Evolutionary conservation across 2,113 vertebrate species (phyloP).

Genomic region (Chauna torquata): DNA sequence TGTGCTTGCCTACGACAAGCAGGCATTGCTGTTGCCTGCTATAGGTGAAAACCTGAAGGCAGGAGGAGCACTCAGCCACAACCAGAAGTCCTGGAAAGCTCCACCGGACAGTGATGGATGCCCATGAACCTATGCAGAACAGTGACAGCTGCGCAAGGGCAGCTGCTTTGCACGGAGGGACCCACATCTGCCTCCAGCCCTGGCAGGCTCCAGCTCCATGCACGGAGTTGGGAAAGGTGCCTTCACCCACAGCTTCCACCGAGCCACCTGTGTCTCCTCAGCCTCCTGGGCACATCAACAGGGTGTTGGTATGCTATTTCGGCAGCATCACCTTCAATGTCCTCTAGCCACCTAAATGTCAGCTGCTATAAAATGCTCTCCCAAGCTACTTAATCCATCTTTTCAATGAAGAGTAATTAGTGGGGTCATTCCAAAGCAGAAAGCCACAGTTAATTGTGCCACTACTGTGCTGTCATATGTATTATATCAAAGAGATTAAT

Average conservation of each 20-base stretch:
- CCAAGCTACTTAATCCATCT: slow-evolving; percentile 13
- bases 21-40: not conserved
- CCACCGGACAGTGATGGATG: rapidly evolving
- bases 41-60: not conserved
- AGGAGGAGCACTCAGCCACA: not conserved
- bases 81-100: not conserved
- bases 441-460: slow-evolving; percentile 6
- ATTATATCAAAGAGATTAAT: slow-evolving; percentile 15
- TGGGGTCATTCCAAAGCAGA: not conserved
- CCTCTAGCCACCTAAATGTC: not conserved
- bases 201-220: not conserved
- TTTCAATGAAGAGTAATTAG: slow-evolving; percentile 5
- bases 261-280: not conserved
- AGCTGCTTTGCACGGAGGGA: not conserved
- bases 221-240: not conserved
- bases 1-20: not conserved
- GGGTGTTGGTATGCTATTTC: not conserved
- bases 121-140: not conserved
- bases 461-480: not conserved
- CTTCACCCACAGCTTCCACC: not conserved
- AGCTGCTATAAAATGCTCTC: not conserved
- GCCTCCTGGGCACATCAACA: not conserved
- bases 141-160: rapidly evolving
- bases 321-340: not conserved
- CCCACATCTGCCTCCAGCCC: not conserved